Conservation (phyloP, 1,140 invertebrate species). For the Diprion similis region DNA sequence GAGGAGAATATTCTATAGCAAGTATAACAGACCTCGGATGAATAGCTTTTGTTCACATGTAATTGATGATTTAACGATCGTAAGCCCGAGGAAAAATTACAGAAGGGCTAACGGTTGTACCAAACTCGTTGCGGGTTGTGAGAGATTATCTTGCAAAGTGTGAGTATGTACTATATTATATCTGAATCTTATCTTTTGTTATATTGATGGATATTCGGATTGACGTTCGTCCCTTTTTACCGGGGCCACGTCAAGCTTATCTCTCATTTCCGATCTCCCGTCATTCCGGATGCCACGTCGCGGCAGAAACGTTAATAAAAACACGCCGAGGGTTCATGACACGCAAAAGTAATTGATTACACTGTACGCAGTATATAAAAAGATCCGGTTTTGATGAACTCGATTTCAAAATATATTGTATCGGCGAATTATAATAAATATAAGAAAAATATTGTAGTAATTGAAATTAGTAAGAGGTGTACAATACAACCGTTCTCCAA, state of each 20-base stretch:
- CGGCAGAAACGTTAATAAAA: neutral
- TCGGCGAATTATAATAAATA: neutral
- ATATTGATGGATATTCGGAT: slow-evolving; percentile 17
- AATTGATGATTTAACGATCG: no score
- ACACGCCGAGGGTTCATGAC: neutral
- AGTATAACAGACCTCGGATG: no score
- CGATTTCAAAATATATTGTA: neutral
- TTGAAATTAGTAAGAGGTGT: no score
- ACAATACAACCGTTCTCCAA: no score
- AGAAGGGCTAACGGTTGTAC: no score
- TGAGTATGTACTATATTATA: neutral
- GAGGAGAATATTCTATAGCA: no score
- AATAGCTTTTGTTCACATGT: no score
- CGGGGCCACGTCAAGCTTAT: neutral
- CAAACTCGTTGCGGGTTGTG: no score
- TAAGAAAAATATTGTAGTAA: no score
- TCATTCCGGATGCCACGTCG: neutral
- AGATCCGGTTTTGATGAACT: neutral
- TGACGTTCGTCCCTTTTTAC: slow-evolving; percentile 5
- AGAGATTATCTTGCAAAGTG: no score
- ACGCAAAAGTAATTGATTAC: slow-evolving; percentile 17
- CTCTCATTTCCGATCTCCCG: neutral
- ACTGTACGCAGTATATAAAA: neutral
- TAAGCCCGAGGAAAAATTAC: no score
- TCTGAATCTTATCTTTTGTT: no score